Conservation (phyloP, 2,797 vertebrate genomes). For the Myotis vivesi region DNA sequence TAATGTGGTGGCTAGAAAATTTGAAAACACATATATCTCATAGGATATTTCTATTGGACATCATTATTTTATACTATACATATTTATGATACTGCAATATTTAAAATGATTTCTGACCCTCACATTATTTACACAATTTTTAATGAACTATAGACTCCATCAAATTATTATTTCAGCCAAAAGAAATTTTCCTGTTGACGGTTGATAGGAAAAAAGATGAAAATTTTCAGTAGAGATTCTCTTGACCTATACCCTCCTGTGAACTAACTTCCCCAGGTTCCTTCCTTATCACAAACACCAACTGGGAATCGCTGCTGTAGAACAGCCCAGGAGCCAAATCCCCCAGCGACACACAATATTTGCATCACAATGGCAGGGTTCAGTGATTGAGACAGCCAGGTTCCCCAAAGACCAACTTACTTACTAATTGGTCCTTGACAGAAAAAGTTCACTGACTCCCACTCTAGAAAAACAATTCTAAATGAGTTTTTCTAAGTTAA, state of each 20-base stretch:
- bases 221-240: not conserved
- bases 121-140: not conserved
- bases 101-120: not conserved
- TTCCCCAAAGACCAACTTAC: not conserved
- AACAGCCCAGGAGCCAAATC: not conserved
- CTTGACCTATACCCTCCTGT: not conserved
- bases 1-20: not conserved
- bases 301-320: not conserved
- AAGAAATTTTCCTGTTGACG: not conserved
- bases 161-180: not conserved
- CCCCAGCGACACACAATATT: not conserved
- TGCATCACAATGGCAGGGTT: not conserved
- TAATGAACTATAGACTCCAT: not conserved
- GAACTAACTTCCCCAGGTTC: not conserved
- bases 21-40: not conserved
- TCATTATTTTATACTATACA: not conserved
- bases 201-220: not conserved
- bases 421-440: not conserved
- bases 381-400: not conserved
- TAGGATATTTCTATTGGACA: not conserved
- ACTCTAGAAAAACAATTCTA: not conserved
- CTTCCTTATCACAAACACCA: not conserved
- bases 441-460: not conserved
- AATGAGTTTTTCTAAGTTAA: constrained; percentile 25
- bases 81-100: not conserved